Evolutionary conservation across 2,113 vertebrate species (phyloP).

Genomic region (Columbina picui): DNA sequence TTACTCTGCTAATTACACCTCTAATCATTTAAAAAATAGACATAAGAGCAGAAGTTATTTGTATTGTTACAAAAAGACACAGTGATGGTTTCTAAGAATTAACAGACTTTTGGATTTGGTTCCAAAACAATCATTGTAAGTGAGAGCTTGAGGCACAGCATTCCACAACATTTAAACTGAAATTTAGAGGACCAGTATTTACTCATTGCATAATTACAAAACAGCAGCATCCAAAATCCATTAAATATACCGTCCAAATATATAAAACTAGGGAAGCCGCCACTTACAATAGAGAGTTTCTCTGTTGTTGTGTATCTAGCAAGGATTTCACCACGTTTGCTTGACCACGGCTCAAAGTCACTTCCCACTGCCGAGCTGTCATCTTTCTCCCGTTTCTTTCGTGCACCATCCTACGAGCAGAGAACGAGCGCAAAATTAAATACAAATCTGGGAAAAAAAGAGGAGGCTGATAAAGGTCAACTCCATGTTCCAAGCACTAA

Average conservation of each 20-base stretch:
- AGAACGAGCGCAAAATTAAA: neutral
- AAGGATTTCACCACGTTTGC: constrained; percentile 92
- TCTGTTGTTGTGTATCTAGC: constrained; percentile 95
- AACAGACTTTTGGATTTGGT: neutral
- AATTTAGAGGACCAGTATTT: neutral
- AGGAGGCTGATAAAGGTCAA: neutral
- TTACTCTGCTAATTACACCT: neutral
- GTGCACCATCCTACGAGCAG: constrained; percentile 80
- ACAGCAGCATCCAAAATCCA: neutral
- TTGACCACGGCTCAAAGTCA: constrained; percentile 94
- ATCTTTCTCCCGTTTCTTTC: constrained; percentile 84
- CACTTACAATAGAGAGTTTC: constrained; percentile 94
- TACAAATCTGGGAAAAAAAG: neutral
- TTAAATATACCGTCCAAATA: neutral
- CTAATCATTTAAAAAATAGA: neutral
- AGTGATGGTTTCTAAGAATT: neutral
- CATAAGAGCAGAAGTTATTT: neutral
- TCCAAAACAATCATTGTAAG: neutral
- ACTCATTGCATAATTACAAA: neutral
- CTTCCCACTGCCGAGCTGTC: constrained; percentile 80
- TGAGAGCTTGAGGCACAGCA: neutral
- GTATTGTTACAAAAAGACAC: neutral
- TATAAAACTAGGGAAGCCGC: neutral
- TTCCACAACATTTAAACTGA: neutral
- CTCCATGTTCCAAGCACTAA: neutral